A percentile compares a stretch with the other conserved stretches of the same genome.
Conservation (phyloP, 2,888 invertebrate species). For the Cataglyphis rosenhaueri region DNA sequence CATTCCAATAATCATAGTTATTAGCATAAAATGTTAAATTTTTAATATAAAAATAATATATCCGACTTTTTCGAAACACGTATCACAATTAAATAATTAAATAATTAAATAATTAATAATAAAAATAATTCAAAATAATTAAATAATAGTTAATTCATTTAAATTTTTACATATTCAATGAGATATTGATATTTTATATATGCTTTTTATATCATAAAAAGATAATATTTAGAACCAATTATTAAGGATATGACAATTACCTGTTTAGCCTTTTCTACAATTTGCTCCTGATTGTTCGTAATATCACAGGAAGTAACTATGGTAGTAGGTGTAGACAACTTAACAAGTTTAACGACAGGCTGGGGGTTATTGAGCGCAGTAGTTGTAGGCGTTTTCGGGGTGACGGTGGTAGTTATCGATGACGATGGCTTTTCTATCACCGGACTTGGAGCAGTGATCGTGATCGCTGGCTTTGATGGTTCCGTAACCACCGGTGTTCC, state of each 20-base stretch:
- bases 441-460: slow-evolving; percentile 75
- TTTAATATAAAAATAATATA: background rate
- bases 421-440: slow-evolving; percentile 82
- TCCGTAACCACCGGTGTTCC: slow-evolving; percentile 84
- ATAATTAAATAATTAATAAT: background rate
- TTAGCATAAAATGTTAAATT: slow-evolving; percentile 9
- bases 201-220: background rate
- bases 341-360: slow-evolving; percentile 83
- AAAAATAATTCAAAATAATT: background rate
- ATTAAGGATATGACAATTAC: slow-evolving; percentile 80
- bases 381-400: slow-evolving; percentile 63
- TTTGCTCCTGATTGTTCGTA: slow-evolving; percentile 89
- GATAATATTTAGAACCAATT: background rate
- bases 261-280: slow-evolving; percentile 94
- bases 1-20: slow-evolving; percentile 7
- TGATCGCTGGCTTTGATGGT: slow-evolving; percentile 78
- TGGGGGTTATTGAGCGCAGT: slow-evolving; percentile 72
- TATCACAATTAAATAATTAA: background rate
- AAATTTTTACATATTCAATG: background rate
- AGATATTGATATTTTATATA: background rate
- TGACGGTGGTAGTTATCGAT: slow-evolving; percentile 57
- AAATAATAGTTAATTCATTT: background rate
- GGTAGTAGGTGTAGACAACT: slow-evolving; percentile 78
- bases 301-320: slow-evolving; percentile 78
- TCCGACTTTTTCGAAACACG: background rate